Evolutionary conservation across 2,888 invertebrate species (phyloP), one percentile per base, ranked within the genome.

Genomic region (Metellina segmentata): DNA sequence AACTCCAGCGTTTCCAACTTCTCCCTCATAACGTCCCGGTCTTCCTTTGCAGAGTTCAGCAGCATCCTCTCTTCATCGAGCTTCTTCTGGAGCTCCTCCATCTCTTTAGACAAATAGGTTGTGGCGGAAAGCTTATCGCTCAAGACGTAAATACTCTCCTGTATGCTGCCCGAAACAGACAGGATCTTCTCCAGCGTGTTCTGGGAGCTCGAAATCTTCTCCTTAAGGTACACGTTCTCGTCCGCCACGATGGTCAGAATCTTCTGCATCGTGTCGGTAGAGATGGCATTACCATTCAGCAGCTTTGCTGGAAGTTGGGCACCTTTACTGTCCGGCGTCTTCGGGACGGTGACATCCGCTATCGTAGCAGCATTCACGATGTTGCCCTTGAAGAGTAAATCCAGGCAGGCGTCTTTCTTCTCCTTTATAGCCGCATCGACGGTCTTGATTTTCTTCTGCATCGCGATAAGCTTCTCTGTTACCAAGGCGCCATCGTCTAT

Each of bases 181-280:
- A 87, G 16, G 19, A 87, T 81, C 7, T 87, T 71, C n/a, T 87
- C 87, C 16, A 87, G 72, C 13, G 79, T 87, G 11, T 87, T 20
- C 53, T 81, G 53, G 5, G 87, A 79, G 20, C 7, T 53, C 7
- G 53, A 13, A 6, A 87, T 34, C 0, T 71, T 77, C 19, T n/a
- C 20, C 34, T 81, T 79, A 48, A 87, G 20, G n/a, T 52, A 53
- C 6, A 48, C 4, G 49, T 87, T 87, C 72, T 87, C 87, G 6
- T 86, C 78, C n/a, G 70, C n/a, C 20, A 86, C 51, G 4, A 78
- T 6, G 2, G 13, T n/a, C 20, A 81, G 7, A 34, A 70, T 19
- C 72, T 87, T 87, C 48, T 78, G 49, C 49, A 70, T 20, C 0
- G 20, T 19, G 13, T 77, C 86, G 9, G 70, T 19, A 9, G 75